phyloP scores from a whole-genome alignment of 2,113 vertebrate species.

The Cyphomyrus discorhynchus region DNA sequence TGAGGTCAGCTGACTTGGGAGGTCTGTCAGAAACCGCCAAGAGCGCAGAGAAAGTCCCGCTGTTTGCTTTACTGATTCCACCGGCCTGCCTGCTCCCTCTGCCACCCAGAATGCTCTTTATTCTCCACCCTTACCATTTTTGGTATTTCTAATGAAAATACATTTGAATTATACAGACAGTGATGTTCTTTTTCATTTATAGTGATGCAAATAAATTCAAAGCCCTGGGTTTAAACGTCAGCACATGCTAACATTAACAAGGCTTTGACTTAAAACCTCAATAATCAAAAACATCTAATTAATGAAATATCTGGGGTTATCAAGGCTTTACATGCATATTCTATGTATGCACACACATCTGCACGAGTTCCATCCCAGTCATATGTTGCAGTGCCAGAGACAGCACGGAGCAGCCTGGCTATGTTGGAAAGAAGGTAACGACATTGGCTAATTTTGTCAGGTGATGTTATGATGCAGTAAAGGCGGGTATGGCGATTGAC shows the following conservation, averaged over 20 bases:
- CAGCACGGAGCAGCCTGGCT: background rate
- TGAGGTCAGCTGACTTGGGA: conserved; percentile 62
- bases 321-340: background rate
- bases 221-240: background rate
- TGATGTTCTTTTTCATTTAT: background rate
- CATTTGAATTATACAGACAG: conserved; percentile 4
- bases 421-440: background rate
- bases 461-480: background rate
- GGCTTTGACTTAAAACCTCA: background rate
- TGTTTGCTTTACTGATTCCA: conserved; percentile 69
- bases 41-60: conserved; percentile 32
- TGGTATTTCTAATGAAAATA: conserved; percentile 35
- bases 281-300: background rate
- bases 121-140: conserved; percentile 44
- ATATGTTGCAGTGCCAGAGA: background rate
- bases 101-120: conserved; percentile 35
- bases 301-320: background rate
- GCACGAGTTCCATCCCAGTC: background rate
- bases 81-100: conserved; percentile 36
- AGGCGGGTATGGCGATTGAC: background rate
- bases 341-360: background rate
- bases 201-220: background rate
- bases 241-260: background rate
- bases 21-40: conserved; percentile 27
- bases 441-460: background rate